Percentiles rank a stretch among this genome's conserved stretches.
phyloP scores from a whole-genome alignment of 2,797 vertebrate genomes.

The Acanthopagrus latus region DNA sequence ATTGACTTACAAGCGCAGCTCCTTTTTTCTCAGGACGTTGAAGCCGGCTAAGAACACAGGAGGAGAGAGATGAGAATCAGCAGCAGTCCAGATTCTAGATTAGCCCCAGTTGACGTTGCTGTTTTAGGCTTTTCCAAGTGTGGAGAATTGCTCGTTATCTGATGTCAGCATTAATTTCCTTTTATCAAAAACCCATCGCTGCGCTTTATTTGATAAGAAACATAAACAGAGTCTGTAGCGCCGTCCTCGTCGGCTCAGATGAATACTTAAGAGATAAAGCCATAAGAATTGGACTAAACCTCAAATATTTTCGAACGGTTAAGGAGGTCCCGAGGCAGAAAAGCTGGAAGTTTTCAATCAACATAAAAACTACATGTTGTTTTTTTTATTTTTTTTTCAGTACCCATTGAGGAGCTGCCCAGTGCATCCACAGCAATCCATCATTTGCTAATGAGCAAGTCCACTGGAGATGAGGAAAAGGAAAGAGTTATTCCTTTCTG shows the following conservation, averaged over 20 bases:
- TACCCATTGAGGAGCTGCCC: background rate
- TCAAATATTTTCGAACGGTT: background rate
- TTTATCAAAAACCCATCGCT: constrained; percentile 14
- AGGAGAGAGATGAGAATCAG: constrained; percentile 35
- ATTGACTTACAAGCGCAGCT: constrained; percentile 31
- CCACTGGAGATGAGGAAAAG: background rate
- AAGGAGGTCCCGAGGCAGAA: background rate
- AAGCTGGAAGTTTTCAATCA: background rate
- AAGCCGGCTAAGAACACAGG: constrained; percentile 9
- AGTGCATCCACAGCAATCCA: background rate
- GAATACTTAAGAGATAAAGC: background rate
- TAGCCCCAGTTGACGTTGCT: constrained; percentile 12
- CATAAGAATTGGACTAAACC: background rate
- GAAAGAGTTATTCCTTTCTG: constrained; percentile 23
- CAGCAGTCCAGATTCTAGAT: constrained; percentile 26
- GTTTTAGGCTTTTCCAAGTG: constrained; percentile 9
- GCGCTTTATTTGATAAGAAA: constrained; percentile 10
- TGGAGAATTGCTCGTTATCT: constrained; percentile 23
- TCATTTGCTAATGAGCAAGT: constrained; percentile 38
- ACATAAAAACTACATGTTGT: background rate
- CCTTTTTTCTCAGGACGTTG: background rate
- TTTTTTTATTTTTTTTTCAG: background rate
- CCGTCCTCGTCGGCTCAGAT: background rate
- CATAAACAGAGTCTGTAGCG: background rate
- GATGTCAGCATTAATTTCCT: constrained; percentile 35